These are phyloP conservation scores for Pteropus rufus DNA, from an alignment of 2,797 vertebrate species.

Conservation along the genomic window DNA sequence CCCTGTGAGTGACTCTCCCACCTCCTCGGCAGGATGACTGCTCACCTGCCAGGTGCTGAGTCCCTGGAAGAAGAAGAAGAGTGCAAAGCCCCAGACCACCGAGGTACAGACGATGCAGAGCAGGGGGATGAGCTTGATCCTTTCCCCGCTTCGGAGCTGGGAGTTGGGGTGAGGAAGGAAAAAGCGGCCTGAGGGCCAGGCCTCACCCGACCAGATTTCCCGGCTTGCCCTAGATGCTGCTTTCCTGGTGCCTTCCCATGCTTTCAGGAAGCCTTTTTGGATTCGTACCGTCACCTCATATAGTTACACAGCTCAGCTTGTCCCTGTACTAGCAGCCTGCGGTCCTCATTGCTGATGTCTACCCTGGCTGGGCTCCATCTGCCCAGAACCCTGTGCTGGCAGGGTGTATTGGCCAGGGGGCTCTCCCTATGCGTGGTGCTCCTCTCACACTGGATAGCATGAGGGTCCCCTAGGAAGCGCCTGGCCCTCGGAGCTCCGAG, in stretches of 20 bases:
- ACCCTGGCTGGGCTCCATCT: not conserved
- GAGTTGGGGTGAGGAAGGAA: rapidly evolving
- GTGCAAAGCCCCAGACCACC: conserved; percentile 95
- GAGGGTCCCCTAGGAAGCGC: not conserved
- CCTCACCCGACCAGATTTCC: rapidly evolving
- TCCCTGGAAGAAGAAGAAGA: conserved; percentile 99
- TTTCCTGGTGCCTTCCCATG: not conserved
- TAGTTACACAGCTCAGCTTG: not conserved
- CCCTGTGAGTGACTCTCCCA: not conserved
- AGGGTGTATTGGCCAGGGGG: too few species aligned
- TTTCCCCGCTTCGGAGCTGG: conserved; percentile 94
- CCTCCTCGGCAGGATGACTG: rapidly evolving
- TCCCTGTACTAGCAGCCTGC: not conserved
- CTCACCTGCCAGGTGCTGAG: conserved; percentile 99
- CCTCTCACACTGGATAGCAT: not conserved
- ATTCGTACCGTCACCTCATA: not conserved
- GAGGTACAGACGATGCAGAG: conserved; percentile 94
- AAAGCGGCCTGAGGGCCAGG: not conserved
- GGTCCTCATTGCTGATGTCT: not conserved
- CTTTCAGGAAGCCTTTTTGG: not conserved
- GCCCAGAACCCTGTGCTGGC: not conserved
- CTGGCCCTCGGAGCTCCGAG: not conserved
- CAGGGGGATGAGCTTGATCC: conserved; percentile 91
- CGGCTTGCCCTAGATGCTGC: not conserved
- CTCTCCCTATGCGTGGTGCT: not conserved